These are phyloP conservation scores for Ditula angustiorana DNA, from an alignment of 2,888 invertebrate genomes.

Conservation along the genomic window DNA sequence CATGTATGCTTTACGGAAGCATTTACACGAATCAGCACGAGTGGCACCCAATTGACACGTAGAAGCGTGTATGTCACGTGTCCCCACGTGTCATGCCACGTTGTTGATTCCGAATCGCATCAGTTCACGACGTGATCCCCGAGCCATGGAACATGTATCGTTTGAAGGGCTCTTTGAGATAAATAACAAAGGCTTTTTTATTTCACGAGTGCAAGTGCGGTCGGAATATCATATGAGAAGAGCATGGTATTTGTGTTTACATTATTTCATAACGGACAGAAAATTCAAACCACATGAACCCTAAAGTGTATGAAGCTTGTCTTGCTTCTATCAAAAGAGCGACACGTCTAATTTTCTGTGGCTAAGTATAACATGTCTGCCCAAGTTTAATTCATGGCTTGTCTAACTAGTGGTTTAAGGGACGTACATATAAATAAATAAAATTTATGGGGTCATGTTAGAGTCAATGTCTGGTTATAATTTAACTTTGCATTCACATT, in stretches of 20 bases:
- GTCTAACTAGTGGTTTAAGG: too few relatives aligned
- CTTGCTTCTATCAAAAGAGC: too few relatives aligned
- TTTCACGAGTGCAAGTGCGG: not conserved
- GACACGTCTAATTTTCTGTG: too few relatives aligned
- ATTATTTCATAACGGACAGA: too few relatives aligned
- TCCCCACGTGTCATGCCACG: not conserved
- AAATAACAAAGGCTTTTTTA: constrained; percentile 8
- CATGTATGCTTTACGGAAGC: not conserved
- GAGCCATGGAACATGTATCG: constrained; percentile 5
- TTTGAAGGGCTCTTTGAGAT: not conserved
- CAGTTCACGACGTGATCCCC: not conserved
- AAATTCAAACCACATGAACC: too few relatives aligned
- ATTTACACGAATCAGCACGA: not conserved
- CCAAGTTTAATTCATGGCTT: too few relatives aligned
- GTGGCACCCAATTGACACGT: constrained; percentile 2
- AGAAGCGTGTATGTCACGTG: not conserved
- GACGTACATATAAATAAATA: too few relatives aligned
- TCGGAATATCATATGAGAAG: not conserved
- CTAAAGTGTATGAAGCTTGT: too few relatives aligned
- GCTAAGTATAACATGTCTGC: too few relatives aligned
- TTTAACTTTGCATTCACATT: too few relatives aligned
- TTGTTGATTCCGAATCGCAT: not conserved
- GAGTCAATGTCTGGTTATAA: too few relatives aligned
- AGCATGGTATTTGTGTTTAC: not conserved
- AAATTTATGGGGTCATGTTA: too few relatives aligned